Evolutionary conservation across 2,797 vertebrate species (phyloP).

Genomic region (Cynodonichthys magdalenae): DNA sequence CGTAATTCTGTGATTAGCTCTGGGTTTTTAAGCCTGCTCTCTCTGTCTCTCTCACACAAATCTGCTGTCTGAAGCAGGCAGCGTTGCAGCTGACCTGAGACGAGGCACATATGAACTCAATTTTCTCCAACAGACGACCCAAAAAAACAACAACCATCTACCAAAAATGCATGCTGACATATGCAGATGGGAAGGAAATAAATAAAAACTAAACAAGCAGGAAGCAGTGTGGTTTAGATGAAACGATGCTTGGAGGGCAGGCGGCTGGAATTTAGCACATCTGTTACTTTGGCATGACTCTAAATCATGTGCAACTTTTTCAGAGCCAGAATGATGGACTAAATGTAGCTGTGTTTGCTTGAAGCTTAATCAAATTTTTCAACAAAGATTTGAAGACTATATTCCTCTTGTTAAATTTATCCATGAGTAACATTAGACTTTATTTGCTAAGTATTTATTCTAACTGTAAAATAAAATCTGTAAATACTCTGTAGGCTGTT

Average conservation of each 20-base stretch:
- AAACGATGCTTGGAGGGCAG: slow-evolving; percentile 58
- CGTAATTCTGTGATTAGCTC: slow-evolving; percentile 69
- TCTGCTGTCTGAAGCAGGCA: slow-evolving; percentile 51
- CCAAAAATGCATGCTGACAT: slow-evolving; percentile 71
- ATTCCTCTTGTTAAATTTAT: too few relatives aligned
- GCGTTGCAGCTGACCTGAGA: slow-evolving; percentile 62
- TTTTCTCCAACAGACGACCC: slow-evolving; percentile 71
- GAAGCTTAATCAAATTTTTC: slow-evolving; percentile 28
- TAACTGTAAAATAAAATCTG: too few relatives aligned
- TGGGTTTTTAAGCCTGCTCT: slow-evolving; percentile 51
- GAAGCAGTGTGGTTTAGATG: slow-evolving; percentile 65
- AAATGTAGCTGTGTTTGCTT: slow-evolving; percentile 23
- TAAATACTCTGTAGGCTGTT: too few relatives aligned
- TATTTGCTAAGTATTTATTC: too few relatives aligned
- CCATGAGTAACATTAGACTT: too few relatives aligned
- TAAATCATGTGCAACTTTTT: slow-evolving; percentile 59
- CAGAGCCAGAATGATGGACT: slow-evolving; percentile 50
- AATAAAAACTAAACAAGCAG: slow-evolving; percentile 69
- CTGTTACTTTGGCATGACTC: slow-evolving; percentile 67
- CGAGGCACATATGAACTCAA: slow-evolving; percentile 77
- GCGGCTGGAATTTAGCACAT: slow-evolving; percentile 72
- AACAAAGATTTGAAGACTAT: neutral
- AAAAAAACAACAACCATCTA: slow-evolving; percentile 54
- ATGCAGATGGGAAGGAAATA: slow-evolving; percentile 79
- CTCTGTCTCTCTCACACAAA: slow-evolving; percentile 32